Percentiles rank a stretch among this genome's conserved stretches.
These are phyloP conservation scores for Blera fallax DNA, from an alignment of 2,888 invertebrate species.

Conservation along the genomic window DNA sequence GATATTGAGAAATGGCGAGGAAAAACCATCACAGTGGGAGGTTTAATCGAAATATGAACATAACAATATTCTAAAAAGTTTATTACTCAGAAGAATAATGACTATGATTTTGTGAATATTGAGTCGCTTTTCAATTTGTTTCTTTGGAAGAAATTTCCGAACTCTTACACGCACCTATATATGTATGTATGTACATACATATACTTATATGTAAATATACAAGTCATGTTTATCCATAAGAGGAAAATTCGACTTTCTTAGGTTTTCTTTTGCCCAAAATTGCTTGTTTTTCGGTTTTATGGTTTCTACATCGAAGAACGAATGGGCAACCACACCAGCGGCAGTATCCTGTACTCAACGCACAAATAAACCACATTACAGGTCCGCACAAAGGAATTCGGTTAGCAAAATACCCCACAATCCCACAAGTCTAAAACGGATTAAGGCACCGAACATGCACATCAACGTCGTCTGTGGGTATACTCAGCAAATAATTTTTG, in stretches of 20 bases:
- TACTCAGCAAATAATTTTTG: conserved; percentile 50
- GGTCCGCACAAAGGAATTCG: neutral
- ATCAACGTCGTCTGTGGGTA: conserved; percentile 23
- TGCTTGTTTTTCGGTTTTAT: conserved; percentile 24
- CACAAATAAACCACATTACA: conserved; percentile 40
- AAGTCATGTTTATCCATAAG: conserved; percentile 9
- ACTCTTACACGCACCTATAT: no score
- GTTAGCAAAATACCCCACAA: conserved; percentile 27
- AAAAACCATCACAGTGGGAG: conserved; percentile 46
- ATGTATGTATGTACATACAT: no score
- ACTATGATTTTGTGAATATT: no score
- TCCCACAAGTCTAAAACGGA: conserved; percentile 41
- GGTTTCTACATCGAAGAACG: conserved; percentile 6
- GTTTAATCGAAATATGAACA: conserved; percentile 32
- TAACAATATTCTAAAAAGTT: neutral
- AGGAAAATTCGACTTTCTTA: conserved; percentile 35
- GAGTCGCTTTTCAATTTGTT: no score
- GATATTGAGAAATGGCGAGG: conserved; percentile 13
- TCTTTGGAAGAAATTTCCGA: no score
- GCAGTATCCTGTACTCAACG: neutral
- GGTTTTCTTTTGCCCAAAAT: conserved; percentile 26
- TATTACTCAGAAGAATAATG: no score
- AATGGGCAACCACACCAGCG: conserved; percentile 12
- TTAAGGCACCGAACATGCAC: conserved; percentile 30
- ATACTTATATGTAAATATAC: no score